phyloP scores from a whole-genome alignment of 2,888 invertebrate species.

The Aphodius sticticus region DNA sequence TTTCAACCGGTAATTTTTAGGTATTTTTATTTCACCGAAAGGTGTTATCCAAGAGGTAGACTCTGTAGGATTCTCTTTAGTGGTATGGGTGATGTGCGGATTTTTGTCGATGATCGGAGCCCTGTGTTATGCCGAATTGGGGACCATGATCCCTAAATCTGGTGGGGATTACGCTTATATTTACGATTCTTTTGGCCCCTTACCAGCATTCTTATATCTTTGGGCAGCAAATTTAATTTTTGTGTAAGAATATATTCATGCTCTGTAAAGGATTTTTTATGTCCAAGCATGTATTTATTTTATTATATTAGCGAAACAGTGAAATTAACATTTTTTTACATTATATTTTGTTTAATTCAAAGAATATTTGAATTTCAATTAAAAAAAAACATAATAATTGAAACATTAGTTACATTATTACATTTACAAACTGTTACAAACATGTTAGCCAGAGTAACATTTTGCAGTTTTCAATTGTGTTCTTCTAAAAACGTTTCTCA shows the following conservation, averaged over 20 bases:
- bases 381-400: too few species aligned
- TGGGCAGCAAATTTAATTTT: conserved; percentile 98
- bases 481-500: too few species aligned
- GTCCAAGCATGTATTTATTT: too few species aligned
- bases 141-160: conserved; percentile 86
- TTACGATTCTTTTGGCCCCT: conserved; percentile 86
- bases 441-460: too few species aligned
- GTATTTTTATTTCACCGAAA: conserved; percentile 95
- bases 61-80: conserved; percentile 86
- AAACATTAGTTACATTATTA: too few species aligned
- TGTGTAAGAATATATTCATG: conserved; percentile 84
- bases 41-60: conserved; percentile 92
- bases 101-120: conserved; percentile 92
- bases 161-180: conserved; percentile 99
- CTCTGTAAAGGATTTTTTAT: background rate
- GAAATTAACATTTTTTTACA: too few species aligned
- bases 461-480: too few species aligned
- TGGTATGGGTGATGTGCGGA: conserved; percentile 90
- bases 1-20: conserved; percentile 52
- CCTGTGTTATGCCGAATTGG: conserved; percentile 96
- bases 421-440: too few species aligned
- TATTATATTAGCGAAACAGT: too few species aligned
- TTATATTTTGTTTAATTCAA: too few species aligned
- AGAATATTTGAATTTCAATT: too few species aligned
- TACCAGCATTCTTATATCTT: conserved; percentile 93